Base-by-base conservation (phyloP, 2,888 invertebrate genomes). In the Drosophila recens region DNA sequence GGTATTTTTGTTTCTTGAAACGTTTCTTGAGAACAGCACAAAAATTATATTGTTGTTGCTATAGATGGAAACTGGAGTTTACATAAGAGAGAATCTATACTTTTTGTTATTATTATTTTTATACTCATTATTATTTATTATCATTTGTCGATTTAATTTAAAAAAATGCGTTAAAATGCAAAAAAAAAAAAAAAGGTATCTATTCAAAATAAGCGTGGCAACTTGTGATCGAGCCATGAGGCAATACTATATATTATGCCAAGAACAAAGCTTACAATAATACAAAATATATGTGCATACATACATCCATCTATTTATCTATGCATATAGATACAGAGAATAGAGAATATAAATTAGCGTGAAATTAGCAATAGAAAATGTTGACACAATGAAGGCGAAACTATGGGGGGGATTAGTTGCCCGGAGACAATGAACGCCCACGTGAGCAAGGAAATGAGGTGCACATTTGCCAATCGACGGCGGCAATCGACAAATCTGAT, bases 361-460 rank as follows among this genome's bases (percentile, higher is more conserved):
- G 51, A 68, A 68, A 68, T 68, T 68, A 65, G 68, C 57, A 52
- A 65, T 53, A 42, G 40, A 40, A 58, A 54, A 59, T 59, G 52
- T 62, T 33, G 58, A 49, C 49, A 67, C 40, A 34, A 62, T 34
- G 52, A 42, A 49, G 40, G 34, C 42, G 27, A 64, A 42, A 63
- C 17, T 46, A 36, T 33, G 23, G 23, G 58, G 58, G 57, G 68
- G 75, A 74, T 74, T 79, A 75, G 58, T 49, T 27, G 13, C 33
- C 4, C 36, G 13, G 56, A 74, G 65, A 79, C 76, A 76, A 76
- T 76, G 69, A 45, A 63, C 56, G 58, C 75, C 76, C 75, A 69
- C 76, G 57, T 20, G 17, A 30, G 46, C 20, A 33, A n/a, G 46
- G 30, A 33, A 36, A 34, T 49, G 43, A 42, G 20, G 17, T 54